Evolutionary conservation across 2,113 vertebrate genomes (phyloP).

Genomic region (Pristiophorus japonicus): DNA sequence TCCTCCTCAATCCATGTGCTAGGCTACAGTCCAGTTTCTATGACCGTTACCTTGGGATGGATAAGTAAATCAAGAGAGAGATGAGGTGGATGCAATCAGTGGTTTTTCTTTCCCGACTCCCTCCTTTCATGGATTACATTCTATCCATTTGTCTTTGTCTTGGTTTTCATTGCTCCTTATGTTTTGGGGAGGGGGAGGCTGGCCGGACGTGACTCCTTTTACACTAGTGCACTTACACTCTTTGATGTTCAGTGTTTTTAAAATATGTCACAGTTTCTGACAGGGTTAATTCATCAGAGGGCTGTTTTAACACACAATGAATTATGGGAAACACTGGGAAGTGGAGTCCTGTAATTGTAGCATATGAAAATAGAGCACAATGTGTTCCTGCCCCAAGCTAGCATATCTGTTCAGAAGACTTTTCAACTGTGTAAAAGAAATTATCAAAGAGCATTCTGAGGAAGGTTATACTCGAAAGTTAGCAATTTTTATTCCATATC

Average conservation of each 20-base stretch:
- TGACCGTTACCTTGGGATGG: not conserved
- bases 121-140: not conserved
- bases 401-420: not conserved
- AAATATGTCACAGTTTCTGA: not conserved
- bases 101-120: not conserved
- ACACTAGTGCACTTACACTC: not conserved
- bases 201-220: not conserved
- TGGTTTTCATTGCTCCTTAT: not conserved
- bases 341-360: no score
- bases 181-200: not conserved
- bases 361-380: not conserved
- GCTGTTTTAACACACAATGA: not conserved
- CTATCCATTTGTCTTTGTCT: slow-evolving; percentile 1
- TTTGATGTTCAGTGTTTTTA: slow-evolving; percentile 1
- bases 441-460: not conserved
- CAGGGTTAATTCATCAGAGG: not conserved
- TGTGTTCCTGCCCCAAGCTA: not conserved
- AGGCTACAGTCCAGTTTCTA: not conserved
- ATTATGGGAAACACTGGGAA: not conserved
- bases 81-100: not conserved
- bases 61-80: not conserved
- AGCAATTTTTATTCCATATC: not conserved
- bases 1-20: not conserved
- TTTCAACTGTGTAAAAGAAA: not conserved
- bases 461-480: not conserved